These are phyloP conservation scores for Lophius americanus DNA, from an alignment of 2,797 vertebrate species.

Conservation along the genomic window DNA sequence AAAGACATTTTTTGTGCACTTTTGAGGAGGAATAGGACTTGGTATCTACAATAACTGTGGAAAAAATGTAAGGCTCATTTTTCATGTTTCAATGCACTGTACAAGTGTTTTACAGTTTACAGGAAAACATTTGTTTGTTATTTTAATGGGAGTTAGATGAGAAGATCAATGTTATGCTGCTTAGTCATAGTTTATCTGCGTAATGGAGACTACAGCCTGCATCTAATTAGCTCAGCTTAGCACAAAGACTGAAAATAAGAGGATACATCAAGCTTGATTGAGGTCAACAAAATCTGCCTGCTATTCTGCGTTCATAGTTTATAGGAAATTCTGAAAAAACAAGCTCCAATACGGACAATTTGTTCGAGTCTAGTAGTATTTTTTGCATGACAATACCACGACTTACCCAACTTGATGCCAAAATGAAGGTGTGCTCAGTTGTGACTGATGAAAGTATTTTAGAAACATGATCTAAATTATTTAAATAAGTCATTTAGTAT, in stretches of 20 bases:
- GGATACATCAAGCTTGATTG: not conserved
- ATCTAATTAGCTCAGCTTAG: not conserved
- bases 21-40: not conserved
- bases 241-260: not conserved
- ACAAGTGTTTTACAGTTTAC: not conserved
- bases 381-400: too few species aligned
- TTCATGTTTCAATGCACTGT: not conserved
- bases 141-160: not conserved
- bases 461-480: too few species aligned
- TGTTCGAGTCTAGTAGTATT: too few species aligned
- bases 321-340: too few species aligned
- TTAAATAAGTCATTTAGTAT: too few species aligned
- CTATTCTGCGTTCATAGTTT: not conserved
- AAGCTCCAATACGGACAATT: too few species aligned
- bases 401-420: too few species aligned
- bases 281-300: not conserved
- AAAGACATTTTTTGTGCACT: not conserved
- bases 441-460: too few species aligned
- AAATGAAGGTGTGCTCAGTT: too few species aligned
- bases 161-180: not conserved
- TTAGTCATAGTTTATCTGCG: not conserved
- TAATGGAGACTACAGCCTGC: not conserved
- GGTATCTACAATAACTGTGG: not conserved
- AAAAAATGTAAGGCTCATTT: slow-evolving; percentile 15
- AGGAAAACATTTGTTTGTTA: not conserved